Conservation (phyloP, 2,113 vertebrate genomes). For the Oncorhynchus gorbuscha region DNA sequence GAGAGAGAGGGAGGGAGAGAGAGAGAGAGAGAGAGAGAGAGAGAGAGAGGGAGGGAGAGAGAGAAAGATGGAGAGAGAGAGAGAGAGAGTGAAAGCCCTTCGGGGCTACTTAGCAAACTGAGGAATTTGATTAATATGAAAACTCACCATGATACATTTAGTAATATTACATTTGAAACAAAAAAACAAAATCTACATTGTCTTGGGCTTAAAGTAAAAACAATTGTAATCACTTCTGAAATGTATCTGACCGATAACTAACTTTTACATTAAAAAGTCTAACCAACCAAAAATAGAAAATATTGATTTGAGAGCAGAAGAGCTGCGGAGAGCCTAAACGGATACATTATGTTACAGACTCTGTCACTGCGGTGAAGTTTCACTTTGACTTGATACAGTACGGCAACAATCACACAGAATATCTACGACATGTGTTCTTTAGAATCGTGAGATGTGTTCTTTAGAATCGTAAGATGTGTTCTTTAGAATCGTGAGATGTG, state of each 20-base stretch:
- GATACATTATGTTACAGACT: constrained; percentile 60
- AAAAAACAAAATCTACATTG: constrained; percentile 26
- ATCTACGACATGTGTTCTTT: constrained; percentile 10
- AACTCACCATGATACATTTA: constrained; percentile 31
- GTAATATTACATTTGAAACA: constrained; percentile 33
- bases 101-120: constrained; percentile 50
- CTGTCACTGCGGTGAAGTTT: constrained; percentile 42
- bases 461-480: constrained; percentile 2
- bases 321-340: constrained; percentile 41
- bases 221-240: constrained; percentile 31
- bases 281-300: constrained; percentile 39
- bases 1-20: neutral
- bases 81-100: constrained; percentile 31
- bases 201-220: constrained; percentile 39
- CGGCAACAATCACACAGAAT: constrained; percentile 4
- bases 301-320: constrained; percentile 54
- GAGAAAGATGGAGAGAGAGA: rapidly evolving
- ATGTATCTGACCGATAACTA: constrained; percentile 41
- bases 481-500: constrained; percentile 21
- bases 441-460: constrained; percentile 13
- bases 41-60: neutral
- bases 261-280: constrained; percentile 28
- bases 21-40: too few species aligned
- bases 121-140: constrained; percentile 34
- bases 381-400: constrained; percentile 35